Evolutionary conservation across 2,888 invertebrate species (phyloP), one percentile per base, ranked within the genome.

Genomic region (Watsonalla binaria): DNA sequence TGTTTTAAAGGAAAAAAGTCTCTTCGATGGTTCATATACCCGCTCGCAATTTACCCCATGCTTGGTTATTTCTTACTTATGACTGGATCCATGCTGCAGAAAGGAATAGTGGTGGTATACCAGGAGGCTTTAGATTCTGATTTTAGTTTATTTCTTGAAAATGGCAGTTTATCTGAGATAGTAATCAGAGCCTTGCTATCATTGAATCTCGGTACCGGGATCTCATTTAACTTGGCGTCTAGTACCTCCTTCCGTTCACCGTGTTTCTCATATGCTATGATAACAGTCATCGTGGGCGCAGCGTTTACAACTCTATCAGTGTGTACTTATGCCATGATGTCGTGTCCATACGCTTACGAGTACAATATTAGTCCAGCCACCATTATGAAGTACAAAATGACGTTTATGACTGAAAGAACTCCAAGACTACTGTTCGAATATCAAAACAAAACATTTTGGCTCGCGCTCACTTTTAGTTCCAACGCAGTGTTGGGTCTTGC

Each of bases 51-150:
- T 15, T 81, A 71, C 63, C 84, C 88, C 0, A 58, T 76, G 0
- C 0, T 68, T 0, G 71, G 71, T 5, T 81, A 82, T 42, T 9
- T 74, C 1, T 0, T 80, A 8, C 48, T 88, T 1, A 54, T 87
- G 55, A 64, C 82, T 47, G 86, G 85, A 13, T 83, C 88, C 0
- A 78, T 89, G 85, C 54, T 80, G 39, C 90, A 90, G 59, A 86
- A 82, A 62, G 88, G 90, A 2, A 49, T 90, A 6, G 76, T 87
- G 0, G 57, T 65, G 0, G 76, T 77, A 51, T 87, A 74, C 53
- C 69, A 68, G 45, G 74, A 76, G 5, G 78, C 80, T 1, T 54
- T 90, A 14, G 89, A 89, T 57, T 57, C 70, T 0, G 67, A 74
- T 56, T 86, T 86, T 45, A 60, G 45, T 9, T 24, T 61, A 0